Base-by-base conservation (phyloP, 2,888 invertebrate genomes). In the Ditylenchus weischeri region DNA sequence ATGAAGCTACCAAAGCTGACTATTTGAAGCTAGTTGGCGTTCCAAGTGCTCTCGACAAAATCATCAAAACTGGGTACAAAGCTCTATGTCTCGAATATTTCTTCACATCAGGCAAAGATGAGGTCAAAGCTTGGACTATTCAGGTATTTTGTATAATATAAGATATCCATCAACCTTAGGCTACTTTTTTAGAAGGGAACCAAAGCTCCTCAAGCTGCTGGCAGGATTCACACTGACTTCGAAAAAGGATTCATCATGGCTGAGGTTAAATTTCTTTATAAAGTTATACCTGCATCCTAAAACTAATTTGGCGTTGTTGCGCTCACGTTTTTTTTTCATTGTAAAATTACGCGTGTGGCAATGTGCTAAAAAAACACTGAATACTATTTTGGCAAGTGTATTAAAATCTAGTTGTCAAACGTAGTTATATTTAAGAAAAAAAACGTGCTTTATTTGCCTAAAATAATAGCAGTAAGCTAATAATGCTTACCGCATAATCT, bases 161-260 rank as follows among this genome's bases (percentile, higher is more conserved):
- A 5, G 18, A 57, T n/a, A 15, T 59, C n/a, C 15, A 15, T 3
- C 8, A 29, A 59, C 13, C 19, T 67, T 38, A 5, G 29, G 5
- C 35, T 71, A 18, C 0, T 62, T 64, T 68, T 86, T 58, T 85
- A 94, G 91, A 93, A 91, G 89, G 93, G 92, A 68, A 91, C 94
- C 0, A 96, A 95, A 84, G 98, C 98, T 0, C 98, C 98, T 0
- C 93, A 94, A 84, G 98, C 98, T 13, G 98, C 96, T 18, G 98
- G 98, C 0, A 89, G 90, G 81, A 99, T 99, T 84, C 98, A 99
- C 86, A 94, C 96, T 0, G 98, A 99, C 85, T 98, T 99, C 85
- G 98, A 99, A 85, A 96, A 95, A 85, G 98, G 98, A 57, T 99
- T 99, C 87, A 98, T 99, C 75, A 98, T 98, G 96, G 96, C 96